Evolutionary conservation across 37 sponge, comb jelly and placozoan genomes (phyloP), one percentile per base, ranked within the genome.

Genomic region (Mnemiopsis leidyi): DNA sequence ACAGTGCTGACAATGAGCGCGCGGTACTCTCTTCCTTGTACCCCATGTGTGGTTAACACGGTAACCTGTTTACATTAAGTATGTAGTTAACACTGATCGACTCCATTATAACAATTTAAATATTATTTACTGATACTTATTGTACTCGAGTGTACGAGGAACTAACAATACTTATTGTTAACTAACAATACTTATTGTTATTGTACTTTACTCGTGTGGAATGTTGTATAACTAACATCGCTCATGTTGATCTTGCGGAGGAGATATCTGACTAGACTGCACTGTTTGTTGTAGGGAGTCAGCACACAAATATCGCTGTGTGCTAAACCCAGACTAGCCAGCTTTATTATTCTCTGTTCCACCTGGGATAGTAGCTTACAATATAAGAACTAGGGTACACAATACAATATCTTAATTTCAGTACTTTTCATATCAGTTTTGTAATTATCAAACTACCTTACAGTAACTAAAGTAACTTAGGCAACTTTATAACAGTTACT

Each of bases 1-100:
- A 97, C 97, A 0, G 97, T 97, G 33, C 95, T 94, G 30, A 97
- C 69, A 29, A 97, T 71, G 35, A 97, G 94, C 21, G 97, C 96
- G 21, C 96, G 39, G 88, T 82, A 97, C 76, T 95, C 97, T 69
- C 79, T 88, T 0, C 97, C 97, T 68, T 97, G 97, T 0, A 97
- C 95, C 36, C 94, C 94, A 39, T 95, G 94, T 0, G 95, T 94
- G 16, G 93, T 48, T 29, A 24, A 23, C 0, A 95, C 97, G 16
- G 38, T 24, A 0, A 97, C 96, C 97, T 97, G 39, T 18, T n/a
- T n/a, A 0, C 71, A 25, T n/a, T 69, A 23, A 35, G 23, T 26
- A 32, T 13, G 37, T 13, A 67, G 13, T 67, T 67, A 67, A 20
- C 20, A 67, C 68, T 67, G 68, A n/a, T n/a, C n/a, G n/a, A n/a